These are phyloP conservation scores for Grapholita molesta DNA, from an alignment of 1,140 invertebrate genomes.

Conservation along the genomic window DNA sequence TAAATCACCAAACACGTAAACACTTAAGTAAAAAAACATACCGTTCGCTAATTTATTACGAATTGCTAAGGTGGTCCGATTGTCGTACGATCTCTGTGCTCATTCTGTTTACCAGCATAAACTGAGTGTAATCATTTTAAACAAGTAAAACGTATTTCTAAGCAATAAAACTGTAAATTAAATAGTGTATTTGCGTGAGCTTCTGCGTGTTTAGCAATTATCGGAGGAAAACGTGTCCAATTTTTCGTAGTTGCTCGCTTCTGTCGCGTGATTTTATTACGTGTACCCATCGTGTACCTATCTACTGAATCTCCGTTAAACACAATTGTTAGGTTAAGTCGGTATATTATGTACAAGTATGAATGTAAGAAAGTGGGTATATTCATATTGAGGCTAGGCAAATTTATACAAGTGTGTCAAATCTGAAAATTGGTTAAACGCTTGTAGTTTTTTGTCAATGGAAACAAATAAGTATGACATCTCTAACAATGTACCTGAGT, in stretches of 20 bases:
- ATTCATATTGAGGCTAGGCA: neutral
- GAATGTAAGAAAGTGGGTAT: neutral
- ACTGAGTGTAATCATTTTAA: slow-evolving; percentile 26
- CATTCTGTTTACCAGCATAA: slow-evolving; percentile 42
- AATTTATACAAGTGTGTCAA: neutral
- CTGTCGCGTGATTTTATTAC: neutral
- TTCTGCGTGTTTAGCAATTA: neutral
- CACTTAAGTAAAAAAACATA: slow-evolving; percentile 24
- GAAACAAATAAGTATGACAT: neutral
- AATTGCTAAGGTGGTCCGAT: slow-evolving; percentile 49
- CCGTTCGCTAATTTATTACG: slow-evolving; percentile 31
- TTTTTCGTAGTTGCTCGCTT: neutral
- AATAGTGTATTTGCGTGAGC: neutral
- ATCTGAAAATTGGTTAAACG: neutral
- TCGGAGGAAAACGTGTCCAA: neutral
- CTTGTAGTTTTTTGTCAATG: neutral
- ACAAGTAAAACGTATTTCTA: neutral
- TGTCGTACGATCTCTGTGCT: slow-evolving; percentile 48
- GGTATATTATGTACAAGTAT: neutral
- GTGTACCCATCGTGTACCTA: too few relatives aligned
- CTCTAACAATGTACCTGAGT: neutral
- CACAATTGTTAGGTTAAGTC: neutral
- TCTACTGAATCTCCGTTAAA: neutral
- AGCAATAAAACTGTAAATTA: neutral
- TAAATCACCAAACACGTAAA: slow-evolving; percentile 2